These are phyloP conservation scores for Atopsyche davidsoni DNA, from an alignment of 1,140 invertebrate species.

Conservation along the genomic window DNA sequence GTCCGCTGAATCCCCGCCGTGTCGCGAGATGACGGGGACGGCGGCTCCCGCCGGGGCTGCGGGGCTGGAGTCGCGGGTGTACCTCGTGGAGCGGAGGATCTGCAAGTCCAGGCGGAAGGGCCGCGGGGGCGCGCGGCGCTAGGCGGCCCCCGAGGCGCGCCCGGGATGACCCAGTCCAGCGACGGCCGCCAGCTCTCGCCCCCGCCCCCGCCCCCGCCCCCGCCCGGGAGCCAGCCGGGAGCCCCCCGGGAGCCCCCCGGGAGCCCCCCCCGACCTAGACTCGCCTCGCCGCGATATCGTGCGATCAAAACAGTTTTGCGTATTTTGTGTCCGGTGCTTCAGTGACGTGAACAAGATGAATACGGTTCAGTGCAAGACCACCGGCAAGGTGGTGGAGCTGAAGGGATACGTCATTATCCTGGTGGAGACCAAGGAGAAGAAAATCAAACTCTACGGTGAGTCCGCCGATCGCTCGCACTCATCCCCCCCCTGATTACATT, in stretches of 20 bases:
- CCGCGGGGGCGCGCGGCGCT: neutral
- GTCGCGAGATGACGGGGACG: neutral
- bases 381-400: conserved; percentile 70
- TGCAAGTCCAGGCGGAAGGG: conserved; percentile 15
- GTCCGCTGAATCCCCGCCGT: neutral
- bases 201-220: neutral
- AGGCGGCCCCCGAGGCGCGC: conserved; percentile 3
- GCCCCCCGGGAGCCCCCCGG: conserved; percentile 34
- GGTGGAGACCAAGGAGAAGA: conserved; percentile 87
- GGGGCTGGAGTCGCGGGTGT: neutral
- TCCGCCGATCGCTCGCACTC: too few species aligned
- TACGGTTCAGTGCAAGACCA: conserved; percentile 45
- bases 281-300: conserved; percentile 4
- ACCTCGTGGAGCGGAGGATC: conserved; percentile 5
- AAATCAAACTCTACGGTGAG: conserved; percentile 92
- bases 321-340: too few species aligned
- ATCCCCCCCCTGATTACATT: too few species aligned
- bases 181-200: conserved; percentile 6
- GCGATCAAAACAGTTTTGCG: too few species aligned
- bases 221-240: neutral
- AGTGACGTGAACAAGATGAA: too few species aligned
- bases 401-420: conserved; percentile 94
- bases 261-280: neutral
- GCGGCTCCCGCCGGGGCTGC: neutral
- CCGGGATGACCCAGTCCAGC: conserved; percentile 24